Conservation (phyloP, 2,797 vertebrate genomes). For the Poecilia wingei region DNA sequence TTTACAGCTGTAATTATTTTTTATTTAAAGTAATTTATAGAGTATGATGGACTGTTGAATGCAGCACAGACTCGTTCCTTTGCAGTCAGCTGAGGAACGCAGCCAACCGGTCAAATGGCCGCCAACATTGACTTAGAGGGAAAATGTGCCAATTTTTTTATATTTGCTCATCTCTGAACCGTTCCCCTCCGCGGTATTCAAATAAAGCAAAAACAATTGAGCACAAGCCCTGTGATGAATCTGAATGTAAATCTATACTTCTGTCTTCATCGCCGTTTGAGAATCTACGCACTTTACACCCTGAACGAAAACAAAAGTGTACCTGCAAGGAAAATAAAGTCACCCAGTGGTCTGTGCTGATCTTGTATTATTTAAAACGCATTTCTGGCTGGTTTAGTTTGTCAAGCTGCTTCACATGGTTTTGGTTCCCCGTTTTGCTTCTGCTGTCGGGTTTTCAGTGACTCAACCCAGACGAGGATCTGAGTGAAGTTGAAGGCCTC, state of each 20-base stretch:
- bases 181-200: constrained; percentile 34
- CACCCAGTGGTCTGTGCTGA: constrained; percentile 40
- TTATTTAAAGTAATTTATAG: constrained; percentile 86
- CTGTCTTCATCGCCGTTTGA: constrained; percentile 36
- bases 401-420: constrained; percentile 25
- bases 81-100: constrained; percentile 30
- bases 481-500: neutral
- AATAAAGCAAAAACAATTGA: constrained; percentile 47
- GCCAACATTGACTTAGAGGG: neutral
- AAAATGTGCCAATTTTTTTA: constrained; percentile 48
- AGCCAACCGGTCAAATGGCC: constrained; percentile 12
- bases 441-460: constrained; percentile 24
- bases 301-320: constrained; percentile 70
- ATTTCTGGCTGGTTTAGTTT: neutral
- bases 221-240: constrained; percentile 63
- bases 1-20: constrained; percentile 79
- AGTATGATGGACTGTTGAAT: constrained; percentile 69
- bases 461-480: constrained; percentile 18
- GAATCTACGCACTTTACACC: constrained; percentile 77
- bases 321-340: constrained; percentile 70
- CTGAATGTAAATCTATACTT: constrained; percentile 66
- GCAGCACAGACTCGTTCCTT: constrained; percentile 69
- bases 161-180: constrained; percentile 26
- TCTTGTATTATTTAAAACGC: neutral
- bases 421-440: constrained; percentile 62